phyloP scores from a whole-genome alignment of 2,888 invertebrate species.

The Augochlorella aurata region DNA sequence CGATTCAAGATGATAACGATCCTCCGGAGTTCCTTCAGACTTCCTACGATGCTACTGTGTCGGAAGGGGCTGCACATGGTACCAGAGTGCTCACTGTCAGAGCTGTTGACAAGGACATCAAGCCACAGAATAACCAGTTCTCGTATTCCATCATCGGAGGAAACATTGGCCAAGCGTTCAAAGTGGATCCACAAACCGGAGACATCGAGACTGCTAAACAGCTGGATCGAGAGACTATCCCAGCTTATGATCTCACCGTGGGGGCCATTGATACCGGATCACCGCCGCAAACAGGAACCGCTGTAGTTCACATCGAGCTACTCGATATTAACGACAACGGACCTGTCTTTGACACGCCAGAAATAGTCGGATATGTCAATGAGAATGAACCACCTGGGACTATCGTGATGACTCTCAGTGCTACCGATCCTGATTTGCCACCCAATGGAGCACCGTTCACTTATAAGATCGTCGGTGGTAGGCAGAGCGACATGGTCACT shows the following conservation, averaged over 20 bases:
- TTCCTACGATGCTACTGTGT: constrained; percentile 90
- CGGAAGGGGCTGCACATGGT: constrained; percentile 90
- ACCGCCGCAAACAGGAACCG: constrained; percentile 96
- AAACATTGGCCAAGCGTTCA: constrained; percentile 91
- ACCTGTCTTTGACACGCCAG: constrained; percentile 89
- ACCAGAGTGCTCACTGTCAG: constrained; percentile 90
- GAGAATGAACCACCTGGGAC: constrained; percentile 95
- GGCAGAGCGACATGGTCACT: constrained; percentile 89
- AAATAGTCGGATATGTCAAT: constrained; percentile 89
- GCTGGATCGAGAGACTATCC: constrained; percentile 91
- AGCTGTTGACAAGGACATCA: constrained; percentile 95
- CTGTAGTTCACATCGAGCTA: constrained; percentile 90
- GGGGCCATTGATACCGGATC: constrained; percentile 94
- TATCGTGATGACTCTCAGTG: constrained; percentile 91
- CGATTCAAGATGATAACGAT: constrained; percentile 97
- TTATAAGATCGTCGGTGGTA: constrained; percentile 90
- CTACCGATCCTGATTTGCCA: constrained; percentile 94
- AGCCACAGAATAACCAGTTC: constrained; percentile 95
- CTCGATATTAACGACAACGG: constrained; percentile 97
- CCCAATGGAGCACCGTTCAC: constrained; percentile 96
- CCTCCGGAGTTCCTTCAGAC: constrained; percentile 94
- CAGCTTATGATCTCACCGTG: constrained; percentile 89
- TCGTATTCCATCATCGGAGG: constrained; percentile 94
- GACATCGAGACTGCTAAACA: constrained; percentile 89
- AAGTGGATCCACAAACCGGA: constrained; percentile 93